Evolutionary conservation across 92 coral and sea anemone genomes (phyloP), one percentile per base, ranked within the genome.

Genomic region (Pocillopora grandis): DNA sequence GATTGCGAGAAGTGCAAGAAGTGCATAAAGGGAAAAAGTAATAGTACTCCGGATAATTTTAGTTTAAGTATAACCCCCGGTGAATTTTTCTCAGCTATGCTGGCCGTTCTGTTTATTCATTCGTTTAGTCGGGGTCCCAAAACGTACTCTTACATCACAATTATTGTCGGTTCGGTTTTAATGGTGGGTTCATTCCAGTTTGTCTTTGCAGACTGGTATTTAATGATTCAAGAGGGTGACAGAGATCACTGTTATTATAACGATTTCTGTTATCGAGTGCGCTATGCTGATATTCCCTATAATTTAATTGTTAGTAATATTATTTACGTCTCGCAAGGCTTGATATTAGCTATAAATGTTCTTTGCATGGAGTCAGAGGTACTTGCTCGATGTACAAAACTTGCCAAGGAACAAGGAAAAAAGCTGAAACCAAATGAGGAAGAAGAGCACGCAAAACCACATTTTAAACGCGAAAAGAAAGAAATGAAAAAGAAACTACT

Each of bases 211-310:
- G 86, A 94, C 91, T 95, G 98, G 98, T 75, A 55, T 42, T 75
- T 88, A 27, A 95, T 95, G 98, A 81, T 93, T 35, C 85, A 69
- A 16, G 84, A 90, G 61, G 98, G 98, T 2, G 85, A 93, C 86
- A 85, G 98, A 48, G 97, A 95, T 52, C 64, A 86, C 18, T 93
- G 98, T 74, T 95, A 94, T 79, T 95, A 95, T 75, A 94, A 95
- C 65, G 98, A 95, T 13, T 90, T 90, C 17, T 95, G 98, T 73
- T 95, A 95, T 81, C 77, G 97, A 35, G 92, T 92, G 1, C 83
- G 90, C 31, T 37, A 71, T 33, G 2, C 9, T 55, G 95, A 91
- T 80, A 91, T 95, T 21, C 97, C 98, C 0, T 93, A 84, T 68
- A 95, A 95, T 76, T 73, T 95, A 82, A 95, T 95, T 90, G 89